These are phyloP conservation scores for Heteronetta atricapilla DNA, from an alignment of 2,113 vertebrate species.

Conservation along the genomic window DNA sequence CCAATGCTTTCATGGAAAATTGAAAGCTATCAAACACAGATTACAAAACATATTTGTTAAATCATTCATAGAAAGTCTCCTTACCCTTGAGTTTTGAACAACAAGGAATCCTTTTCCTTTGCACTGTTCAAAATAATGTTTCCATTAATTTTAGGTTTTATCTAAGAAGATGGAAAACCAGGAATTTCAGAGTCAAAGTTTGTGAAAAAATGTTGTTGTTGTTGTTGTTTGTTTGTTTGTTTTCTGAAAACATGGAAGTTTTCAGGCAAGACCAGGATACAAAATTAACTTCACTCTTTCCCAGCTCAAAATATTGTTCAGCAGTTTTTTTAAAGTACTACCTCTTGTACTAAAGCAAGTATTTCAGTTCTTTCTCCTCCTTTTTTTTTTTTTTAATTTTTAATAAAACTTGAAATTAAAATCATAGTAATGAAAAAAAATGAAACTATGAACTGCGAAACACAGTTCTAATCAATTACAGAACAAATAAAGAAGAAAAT, in stretches of 20 bases:
- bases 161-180: background rate
- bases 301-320: background rate
- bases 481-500: background rate
- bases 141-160: background rate
- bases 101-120: background rate
- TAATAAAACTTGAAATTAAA: background rate
- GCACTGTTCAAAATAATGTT: background rate
- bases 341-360: fast-evolving
- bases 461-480: background rate
- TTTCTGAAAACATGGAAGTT: background rate
- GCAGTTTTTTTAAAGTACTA: background rate
- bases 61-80: background rate
- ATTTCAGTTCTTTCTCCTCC: background rate
- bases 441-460: background rate
- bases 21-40: background rate
- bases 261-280: background rate
- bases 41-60: background rate
- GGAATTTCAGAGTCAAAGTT: background rate
- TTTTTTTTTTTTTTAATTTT: background rate
- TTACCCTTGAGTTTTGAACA: background rate
- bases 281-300: background rate
- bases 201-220: background rate
- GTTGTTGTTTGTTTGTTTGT: too few species aligned
- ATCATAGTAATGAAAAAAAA: background rate
- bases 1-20: background rate